These are phyloP conservation scores for Stegana nigrithorax DNA, from an alignment of 2,888 invertebrate genomes.

Conservation along the genomic window DNA sequence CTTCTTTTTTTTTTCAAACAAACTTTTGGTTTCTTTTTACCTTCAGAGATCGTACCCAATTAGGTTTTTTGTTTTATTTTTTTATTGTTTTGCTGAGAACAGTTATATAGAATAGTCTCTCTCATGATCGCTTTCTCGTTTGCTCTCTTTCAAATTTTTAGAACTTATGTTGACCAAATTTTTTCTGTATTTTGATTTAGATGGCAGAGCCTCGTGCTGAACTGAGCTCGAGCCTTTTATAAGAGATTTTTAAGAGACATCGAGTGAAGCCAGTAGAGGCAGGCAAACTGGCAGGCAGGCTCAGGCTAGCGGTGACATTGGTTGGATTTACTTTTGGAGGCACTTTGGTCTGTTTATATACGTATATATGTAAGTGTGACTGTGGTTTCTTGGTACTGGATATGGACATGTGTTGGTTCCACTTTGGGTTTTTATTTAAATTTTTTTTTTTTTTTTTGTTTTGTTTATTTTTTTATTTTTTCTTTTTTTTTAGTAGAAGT, in stretches of 20 bases:
- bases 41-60: slow-evolving; percentile 69
- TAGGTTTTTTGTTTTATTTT: too few relatives aligned
- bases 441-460: slow-evolving; percentile 6
- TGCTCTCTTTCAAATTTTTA: slow-evolving; percentile 29
- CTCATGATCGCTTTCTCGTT: slow-evolving; percentile 34
- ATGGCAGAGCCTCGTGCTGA: too few relatives aligned
- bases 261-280: slow-evolving; percentile 49
- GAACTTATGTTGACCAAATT: slow-evolving; percentile 26
- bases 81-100: slow-evolving; percentile 38
- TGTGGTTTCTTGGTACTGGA: slow-evolving; percentile 1
- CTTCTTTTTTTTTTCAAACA: neutral
- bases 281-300: slow-evolving; percentile 44
- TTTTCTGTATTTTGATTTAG: too few relatives aligned
- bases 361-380: slow-evolving; percentile 18
- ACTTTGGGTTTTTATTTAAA: slow-evolving; percentile 27
- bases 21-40: slow-evolving; percentile 62
- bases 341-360: too few relatives aligned
- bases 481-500: slow-evolving; percentile 47
- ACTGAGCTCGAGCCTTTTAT: too few relatives aligned
- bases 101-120: slow-evolving; percentile 32
- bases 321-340: too few relatives aligned
- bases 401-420: slow-evolving; percentile 39
- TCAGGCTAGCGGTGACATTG: slow-evolving; percentile 38
- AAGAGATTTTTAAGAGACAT: too few relatives aligned
- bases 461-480: slow-evolving; percentile 5